Percentiles rank a stretch among this genome's conserved stretches.
These are phyloP conservation scores for Eciton burchellii DNA, from an alignment of 1,140 invertebrate species.

Conservation along the genomic window DNA sequence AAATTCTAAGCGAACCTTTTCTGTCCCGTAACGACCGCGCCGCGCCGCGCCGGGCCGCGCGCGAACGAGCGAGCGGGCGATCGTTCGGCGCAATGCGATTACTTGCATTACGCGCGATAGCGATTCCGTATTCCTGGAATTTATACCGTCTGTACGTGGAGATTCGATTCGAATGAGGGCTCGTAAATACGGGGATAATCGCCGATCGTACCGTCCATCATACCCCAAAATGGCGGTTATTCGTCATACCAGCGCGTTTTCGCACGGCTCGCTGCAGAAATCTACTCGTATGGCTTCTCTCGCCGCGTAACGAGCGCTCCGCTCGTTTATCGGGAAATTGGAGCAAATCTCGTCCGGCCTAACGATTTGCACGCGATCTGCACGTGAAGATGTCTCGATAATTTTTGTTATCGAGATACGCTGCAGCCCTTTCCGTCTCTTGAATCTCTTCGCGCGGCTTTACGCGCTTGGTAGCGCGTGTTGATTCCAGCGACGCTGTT, in stretches of 20 bases:
- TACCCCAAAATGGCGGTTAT: background rate
- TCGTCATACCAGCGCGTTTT: conserved; percentile 22
- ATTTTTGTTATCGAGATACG: too few relatives aligned
- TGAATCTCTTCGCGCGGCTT: conserved; percentile 22
- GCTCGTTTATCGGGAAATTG: too few relatives aligned
- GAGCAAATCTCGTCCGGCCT: too few relatives aligned
- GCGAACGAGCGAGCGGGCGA: background rate
- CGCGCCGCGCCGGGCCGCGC: background rate
- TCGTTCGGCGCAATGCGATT: conserved; percentile 34
- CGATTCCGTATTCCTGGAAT: conserved; percentile 40
- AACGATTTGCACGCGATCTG: too few relatives aligned
- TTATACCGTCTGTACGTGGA: conserved; percentile 30
- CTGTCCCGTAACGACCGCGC: conserved; percentile 34
- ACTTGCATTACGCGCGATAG: background rate
- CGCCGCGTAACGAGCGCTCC: background rate
- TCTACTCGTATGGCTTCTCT: background rate
- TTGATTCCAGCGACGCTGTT: conserved; percentile 56
- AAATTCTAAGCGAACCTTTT: conserved; percentile 53
- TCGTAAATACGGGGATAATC: conserved; percentile 47
- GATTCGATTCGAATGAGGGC: conserved; percentile 15
- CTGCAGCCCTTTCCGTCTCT: too few relatives aligned
- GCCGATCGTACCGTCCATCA: conserved; percentile 2
- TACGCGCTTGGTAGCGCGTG: conserved; percentile 30
- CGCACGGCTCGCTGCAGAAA: background rate
- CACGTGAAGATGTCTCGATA: background rate